Base-by-base conservation (phyloP, 2,797 vertebrate genomes). In the Scomberomorus guttatus region DNA sequence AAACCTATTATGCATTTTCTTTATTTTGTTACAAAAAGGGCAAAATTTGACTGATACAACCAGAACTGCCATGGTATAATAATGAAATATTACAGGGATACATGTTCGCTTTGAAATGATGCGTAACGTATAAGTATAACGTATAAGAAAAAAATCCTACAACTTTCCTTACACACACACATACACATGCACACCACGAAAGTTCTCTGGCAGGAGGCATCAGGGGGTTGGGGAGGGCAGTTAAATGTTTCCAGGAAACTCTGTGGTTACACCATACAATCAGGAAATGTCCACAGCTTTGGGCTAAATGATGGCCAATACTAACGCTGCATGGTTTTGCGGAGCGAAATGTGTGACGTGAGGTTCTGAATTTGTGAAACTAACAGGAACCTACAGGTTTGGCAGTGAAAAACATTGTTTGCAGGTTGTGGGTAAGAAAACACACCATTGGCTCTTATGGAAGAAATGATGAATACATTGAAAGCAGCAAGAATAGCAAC, bases 261-360 rank as follows among this genome's bases (percentile, higher is more conserved):
- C 58, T 81, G 87, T 85, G 83, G 72, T 92, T 82, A 72, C 74
- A 82, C 80, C 64, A 44, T 52, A 85, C 61, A 80, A 76, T 85
- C 72, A 90, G 84, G 91, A 95, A 95, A 94, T 95, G 94, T 93
- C 85, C 86, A 80, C 75, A 88, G 69, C 32, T 73, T 70, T 59
- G 71, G 82, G 78, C 74, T 65, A 67, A 87, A 79, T 66, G 62
- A 79, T 39, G 63, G 70, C 72, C 84, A 91, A 87, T 79, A 89
- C 92, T 87, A 84, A 79, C 18, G 78, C 64, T 75, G 63, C 62
- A 66, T 85, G 81, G 86, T 87, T 87, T 89, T 70, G 77, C 29
- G 37, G 66, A 59, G 87, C 88, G 95, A 96, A 96, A 96, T 96
- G 95, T 96, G 90, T 87, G 93, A 96, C 95, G 70, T 87, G 73